Conservation (phyloP, 2,113 vertebrate species). For the Lophotis ruficrista region DNA sequence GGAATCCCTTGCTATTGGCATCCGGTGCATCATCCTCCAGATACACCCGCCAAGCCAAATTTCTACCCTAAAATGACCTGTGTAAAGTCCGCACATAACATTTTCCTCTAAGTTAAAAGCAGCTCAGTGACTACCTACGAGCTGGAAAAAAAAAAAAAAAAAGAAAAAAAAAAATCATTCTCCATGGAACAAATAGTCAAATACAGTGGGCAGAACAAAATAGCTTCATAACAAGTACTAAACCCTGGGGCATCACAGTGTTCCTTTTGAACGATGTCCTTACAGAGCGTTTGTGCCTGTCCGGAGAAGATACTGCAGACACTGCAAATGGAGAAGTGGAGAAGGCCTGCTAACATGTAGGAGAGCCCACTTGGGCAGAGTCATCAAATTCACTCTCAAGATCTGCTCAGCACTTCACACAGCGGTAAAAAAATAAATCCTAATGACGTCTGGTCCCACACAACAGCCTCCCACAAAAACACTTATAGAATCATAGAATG, state of each 20-base stretch:
- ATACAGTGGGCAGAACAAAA: neutral
- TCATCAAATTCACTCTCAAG: neutral
- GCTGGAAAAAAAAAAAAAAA: neutral
- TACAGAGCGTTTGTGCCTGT: neutral
- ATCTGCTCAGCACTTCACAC: neutral
- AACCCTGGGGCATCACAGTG: fast-evolving
- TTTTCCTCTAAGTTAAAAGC: neutral
- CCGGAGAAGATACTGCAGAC: neutral
- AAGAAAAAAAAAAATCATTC: neutral
- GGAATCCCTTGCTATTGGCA: neutral
- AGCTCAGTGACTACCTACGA: neutral
- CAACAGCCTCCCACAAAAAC: neutral
- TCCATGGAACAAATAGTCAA: neutral
- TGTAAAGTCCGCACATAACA: neutral
- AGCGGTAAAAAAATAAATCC: neutral
- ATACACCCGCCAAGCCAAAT: neutral
- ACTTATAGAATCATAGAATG: no score
- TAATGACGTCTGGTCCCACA: neutral
- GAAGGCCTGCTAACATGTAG: fast-evolving
- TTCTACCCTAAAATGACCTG: neutral
- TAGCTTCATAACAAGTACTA: neutral
- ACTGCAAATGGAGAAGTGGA: fast-evolving
- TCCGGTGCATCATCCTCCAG: neutral
- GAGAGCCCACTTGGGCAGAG: neutral
- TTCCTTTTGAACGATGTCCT: neutral